Evolutionary conservation across 2,888 invertebrate species (phyloP).

Genomic region (Dorcus parallelipipedus): DNA sequence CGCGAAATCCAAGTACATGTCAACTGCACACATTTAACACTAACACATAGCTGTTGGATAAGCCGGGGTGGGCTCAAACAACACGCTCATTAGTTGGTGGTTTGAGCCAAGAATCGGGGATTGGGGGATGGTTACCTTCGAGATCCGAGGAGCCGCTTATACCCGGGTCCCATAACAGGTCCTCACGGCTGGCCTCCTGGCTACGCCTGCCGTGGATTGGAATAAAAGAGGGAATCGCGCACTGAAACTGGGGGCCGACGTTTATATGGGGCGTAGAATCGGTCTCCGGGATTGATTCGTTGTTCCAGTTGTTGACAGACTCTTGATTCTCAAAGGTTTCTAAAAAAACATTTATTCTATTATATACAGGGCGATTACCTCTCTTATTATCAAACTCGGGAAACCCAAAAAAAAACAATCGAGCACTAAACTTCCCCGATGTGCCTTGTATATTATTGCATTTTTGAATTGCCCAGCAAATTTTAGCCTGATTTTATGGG

Average conservation of each 20-base stretch:
- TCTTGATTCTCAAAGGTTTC: slow-evolving; percentile 32
- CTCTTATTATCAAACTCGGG: no score
- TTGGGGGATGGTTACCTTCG: slow-evolving; percentile 59
- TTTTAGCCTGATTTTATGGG: no score
- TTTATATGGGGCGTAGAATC: slow-evolving; percentile 76
- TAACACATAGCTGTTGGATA: slow-evolving; percentile 36
- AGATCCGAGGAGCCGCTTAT: slow-evolving; percentile 69
- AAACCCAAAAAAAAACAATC: no score
- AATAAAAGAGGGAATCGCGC: slow-evolving; percentile 63
- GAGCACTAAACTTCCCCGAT: no score
- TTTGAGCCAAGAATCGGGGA: not conserved
- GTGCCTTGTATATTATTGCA: no score
- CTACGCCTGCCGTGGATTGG: slow-evolving; percentile 50
- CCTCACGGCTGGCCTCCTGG: slow-evolving; percentile 59
- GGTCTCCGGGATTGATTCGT: slow-evolving; percentile 49
- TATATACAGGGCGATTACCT: no score
- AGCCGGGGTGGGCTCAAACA: slow-evolving; percentile 35
- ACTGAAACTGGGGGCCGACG: slow-evolving; percentile 84
- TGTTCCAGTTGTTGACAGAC: slow-evolving; percentile 37
- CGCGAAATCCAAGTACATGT: slow-evolving; percentile 92
- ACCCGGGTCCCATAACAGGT: slow-evolving; percentile 84
- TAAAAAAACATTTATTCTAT: not conserved
- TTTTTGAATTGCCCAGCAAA: no score
- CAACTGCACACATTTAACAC: slow-evolving; percentile 59
- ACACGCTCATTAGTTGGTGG: slow-evolving; percentile 22